A percentile compares a stretch with the other conserved stretches of the same genome.
These are phyloP conservation scores for Porites evermanni DNA, from an alignment of 92 coral and sea anemone genomes.

Conservation along the genomic window DNA sequence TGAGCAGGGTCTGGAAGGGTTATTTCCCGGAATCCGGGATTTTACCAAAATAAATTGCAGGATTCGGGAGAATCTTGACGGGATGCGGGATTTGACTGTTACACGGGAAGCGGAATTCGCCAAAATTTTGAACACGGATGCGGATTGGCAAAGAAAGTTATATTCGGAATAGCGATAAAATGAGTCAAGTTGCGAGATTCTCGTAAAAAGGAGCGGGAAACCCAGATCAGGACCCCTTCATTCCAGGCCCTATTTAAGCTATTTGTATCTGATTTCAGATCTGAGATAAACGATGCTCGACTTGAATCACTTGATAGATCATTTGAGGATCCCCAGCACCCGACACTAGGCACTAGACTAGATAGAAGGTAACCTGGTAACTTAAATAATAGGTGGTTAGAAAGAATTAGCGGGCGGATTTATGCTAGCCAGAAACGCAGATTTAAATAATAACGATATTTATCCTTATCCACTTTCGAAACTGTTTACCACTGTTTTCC, in stretches of 20 bases:
- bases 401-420: background rate
- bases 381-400: background rate
- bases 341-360: constrained; percentile 91
- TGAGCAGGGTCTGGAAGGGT: too few species aligned
- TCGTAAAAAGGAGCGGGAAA: too few species aligned
- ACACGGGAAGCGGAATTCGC: too few species aligned
- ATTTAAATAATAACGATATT: background rate
- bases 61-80: too few species aligned
- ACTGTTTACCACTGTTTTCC: background rate
- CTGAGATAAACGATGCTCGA: constrained; percentile 95
- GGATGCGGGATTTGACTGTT: too few species aligned
- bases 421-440: background rate
- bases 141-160: too few species aligned
- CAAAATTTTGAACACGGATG: too few species aligned
- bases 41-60: too few species aligned
- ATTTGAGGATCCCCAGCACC: constrained; percentile 93
- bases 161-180: too few species aligned
- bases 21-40: too few species aligned
- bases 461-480: background rate
- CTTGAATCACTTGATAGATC: constrained; percentile 94
- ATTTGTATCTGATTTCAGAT: constrained; percentile 53
- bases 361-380: constrained; percentile 84
- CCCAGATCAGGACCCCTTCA: background rate
- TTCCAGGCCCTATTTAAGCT: background rate
- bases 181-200: too few species aligned